Evolutionary conservation across 2,888 invertebrate genomes (phyloP).

Genomic region (Cephus pulcher): DNA sequence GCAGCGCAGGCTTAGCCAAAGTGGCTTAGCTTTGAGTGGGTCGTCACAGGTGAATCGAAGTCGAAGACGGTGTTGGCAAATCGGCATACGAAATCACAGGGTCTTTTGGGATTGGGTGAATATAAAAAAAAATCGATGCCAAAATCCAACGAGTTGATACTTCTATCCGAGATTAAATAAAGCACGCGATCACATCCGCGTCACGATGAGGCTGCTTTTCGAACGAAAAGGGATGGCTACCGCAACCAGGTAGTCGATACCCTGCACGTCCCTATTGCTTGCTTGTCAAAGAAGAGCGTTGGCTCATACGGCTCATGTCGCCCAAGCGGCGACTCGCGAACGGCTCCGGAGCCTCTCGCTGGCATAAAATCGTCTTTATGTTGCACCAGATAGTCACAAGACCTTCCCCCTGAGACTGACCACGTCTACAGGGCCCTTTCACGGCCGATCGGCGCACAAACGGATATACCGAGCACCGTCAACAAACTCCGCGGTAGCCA

Average conservation of each 20-base stretch:
- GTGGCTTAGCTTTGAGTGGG: constrained; percentile 14
- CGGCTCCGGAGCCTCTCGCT: constrained; percentile 31
- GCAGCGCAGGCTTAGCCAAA: constrained; percentile 33
- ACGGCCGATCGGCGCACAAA: constrained; percentile 39
- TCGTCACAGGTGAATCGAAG: constrained; percentile 16
- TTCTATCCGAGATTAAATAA: neutral
- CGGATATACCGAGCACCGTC: constrained; percentile 47
- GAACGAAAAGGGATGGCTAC: neutral
- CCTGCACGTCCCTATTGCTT: constrained; percentile 40
- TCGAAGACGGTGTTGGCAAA: constrained; percentile 14
- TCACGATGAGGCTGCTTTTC: neutral
- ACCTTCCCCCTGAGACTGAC: neutral
- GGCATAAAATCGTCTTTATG: constrained; percentile 21
- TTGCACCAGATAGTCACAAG: neutral
- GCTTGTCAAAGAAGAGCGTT: constrained; percentile 53
- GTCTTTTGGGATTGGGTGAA: neutral
- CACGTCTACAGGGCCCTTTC: constrained; percentile 7
- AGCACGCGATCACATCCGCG: neutral
- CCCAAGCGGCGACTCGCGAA: constrained; percentile 35
- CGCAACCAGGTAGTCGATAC: constrained; percentile 13
- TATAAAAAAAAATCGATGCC: constrained; percentile 1
- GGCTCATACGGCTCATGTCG: constrained; percentile 54
- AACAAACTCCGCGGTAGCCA: constrained; percentile 58
- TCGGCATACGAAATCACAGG: neutral
- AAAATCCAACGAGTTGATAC: neutral